phyloP scores from a whole-genome alignment of 1,140 invertebrate species.

The Heliconius hewitsoni region DNA sequence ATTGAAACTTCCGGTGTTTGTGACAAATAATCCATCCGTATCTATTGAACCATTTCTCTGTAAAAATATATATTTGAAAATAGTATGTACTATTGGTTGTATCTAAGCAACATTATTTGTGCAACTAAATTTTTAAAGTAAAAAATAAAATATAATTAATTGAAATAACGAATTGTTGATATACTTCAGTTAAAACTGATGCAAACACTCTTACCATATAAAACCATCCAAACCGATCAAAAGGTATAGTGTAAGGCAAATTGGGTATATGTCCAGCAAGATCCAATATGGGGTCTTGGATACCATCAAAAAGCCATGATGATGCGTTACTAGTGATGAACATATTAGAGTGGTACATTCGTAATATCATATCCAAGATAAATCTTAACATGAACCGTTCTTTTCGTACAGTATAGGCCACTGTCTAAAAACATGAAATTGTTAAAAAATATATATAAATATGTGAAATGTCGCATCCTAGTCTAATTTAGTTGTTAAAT shows the following conservation, averaged over 20 bases:
- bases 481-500: too few relatives aligned
- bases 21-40: slow-evolving; percentile 88
- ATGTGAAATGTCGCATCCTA: too few relatives aligned
- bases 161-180: too few relatives aligned
- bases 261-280: slow-evolving; percentile 82
- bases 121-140: too few relatives aligned
- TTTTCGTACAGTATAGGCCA: slow-evolving; percentile 82
- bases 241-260: slow-evolving; percentile 82
- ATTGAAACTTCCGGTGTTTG: slow-evolving; percentile 86
- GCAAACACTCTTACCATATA: slow-evolving; percentile 72
- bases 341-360: slow-evolving; percentile 78
- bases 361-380: slow-evolving; percentile 80
- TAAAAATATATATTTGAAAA: slow-evolving; percentile 28
- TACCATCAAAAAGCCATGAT: slow-evolving; percentile 86
- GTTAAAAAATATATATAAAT: too few relatives aligned
- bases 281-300: slow-evolving; percentile 84
- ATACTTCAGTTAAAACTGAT: too few relatives aligned
- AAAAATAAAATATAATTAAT: too few relatives aligned
- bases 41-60: slow-evolving; percentile 86
- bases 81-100: not conserved
- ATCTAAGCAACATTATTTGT: not conserved
- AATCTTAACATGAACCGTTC: slow-evolving; percentile 70
- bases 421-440: slow-evolving; percentile 81
- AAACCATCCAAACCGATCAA: slow-evolving; percentile 89
- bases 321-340: slow-evolving; percentile 84